Conservation (phyloP, 2,113 vertebrate genomes). For the Clarias macrocephalus region DNA sequence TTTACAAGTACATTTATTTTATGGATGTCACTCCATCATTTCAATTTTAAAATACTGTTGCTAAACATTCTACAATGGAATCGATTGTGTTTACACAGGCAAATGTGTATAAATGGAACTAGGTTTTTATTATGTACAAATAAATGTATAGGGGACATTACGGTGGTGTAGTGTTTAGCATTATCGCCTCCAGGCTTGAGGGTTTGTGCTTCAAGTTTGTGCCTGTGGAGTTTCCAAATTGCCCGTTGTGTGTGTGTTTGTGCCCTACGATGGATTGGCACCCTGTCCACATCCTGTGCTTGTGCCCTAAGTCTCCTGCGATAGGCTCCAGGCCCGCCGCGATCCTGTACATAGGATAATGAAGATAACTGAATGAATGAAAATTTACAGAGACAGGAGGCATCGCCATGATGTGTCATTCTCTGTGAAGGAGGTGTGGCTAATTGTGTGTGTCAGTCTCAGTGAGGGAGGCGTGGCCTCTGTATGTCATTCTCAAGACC, state of each 20-base stretch:
- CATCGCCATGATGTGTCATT: neutral
- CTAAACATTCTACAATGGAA: neutral
- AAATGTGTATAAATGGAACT: neutral
- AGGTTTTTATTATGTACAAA: neutral
- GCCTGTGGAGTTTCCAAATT: too few relatives aligned
- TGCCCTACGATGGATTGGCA: too few relatives aligned
- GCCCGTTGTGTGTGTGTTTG: too few relatives aligned
- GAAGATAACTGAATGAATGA: too few relatives aligned
- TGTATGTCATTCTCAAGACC: neutral
- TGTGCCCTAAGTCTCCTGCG: too few relatives aligned
- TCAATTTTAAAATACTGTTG: neutral
- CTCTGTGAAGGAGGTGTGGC: neutral
- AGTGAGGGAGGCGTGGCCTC: neutral
- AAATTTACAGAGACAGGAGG: neutral
- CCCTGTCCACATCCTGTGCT: too few relatives aligned
- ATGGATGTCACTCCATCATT: neutral
- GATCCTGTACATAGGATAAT: too few relatives aligned
- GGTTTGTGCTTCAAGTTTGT: too few relatives aligned
- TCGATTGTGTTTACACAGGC: neutral
- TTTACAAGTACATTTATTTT: neutral
- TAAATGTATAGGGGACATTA: neutral
- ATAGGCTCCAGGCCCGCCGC: too few relatives aligned
- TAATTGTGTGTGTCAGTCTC: neutral
- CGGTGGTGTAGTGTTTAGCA: too few relatives aligned
- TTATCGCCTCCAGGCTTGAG: too few relatives aligned